Evolutionary conservation across 2,888 invertebrate genomes (phyloP).

Genomic region (Protonemura montana): DNA sequence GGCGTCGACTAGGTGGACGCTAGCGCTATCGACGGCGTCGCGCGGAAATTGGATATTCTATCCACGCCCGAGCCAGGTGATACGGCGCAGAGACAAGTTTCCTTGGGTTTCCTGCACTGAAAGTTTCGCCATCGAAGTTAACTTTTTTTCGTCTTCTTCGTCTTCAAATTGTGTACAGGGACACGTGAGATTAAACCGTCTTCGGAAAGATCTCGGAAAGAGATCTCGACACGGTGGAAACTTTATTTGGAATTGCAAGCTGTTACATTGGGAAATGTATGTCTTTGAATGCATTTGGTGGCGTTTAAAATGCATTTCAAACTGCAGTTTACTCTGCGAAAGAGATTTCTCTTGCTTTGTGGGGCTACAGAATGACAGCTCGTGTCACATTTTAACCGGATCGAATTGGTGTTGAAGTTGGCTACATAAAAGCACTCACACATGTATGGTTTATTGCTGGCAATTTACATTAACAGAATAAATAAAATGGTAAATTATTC

Average conservation of each 20-base stretch:
- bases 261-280: neutral
- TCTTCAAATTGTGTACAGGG: neutral
- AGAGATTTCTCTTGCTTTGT: neutral
- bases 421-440: too few species aligned
- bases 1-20: neutral
- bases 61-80: conserved; percentile 19
- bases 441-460: too few species aligned
- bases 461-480: too few species aligned
- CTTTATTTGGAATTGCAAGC: neutral
- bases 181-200: neutral
- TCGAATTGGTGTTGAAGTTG: neutral
- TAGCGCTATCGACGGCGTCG: neutral
- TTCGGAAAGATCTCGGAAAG: neutral
- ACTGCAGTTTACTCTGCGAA: neutral
- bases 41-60: conserved; percentile 1
- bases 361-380: neutral
- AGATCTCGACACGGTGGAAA: neutral
- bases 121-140: neutral
- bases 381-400: neutral
- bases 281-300: conserved; percentile 1
- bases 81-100: conserved; percentile 14
- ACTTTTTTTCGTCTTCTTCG: neutral
- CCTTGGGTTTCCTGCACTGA: neutral
- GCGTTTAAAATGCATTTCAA: neutral
- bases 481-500: too few species aligned